Conservation (phyloP, 2,888 invertebrate species). For the Odontothrips loti region DNA sequence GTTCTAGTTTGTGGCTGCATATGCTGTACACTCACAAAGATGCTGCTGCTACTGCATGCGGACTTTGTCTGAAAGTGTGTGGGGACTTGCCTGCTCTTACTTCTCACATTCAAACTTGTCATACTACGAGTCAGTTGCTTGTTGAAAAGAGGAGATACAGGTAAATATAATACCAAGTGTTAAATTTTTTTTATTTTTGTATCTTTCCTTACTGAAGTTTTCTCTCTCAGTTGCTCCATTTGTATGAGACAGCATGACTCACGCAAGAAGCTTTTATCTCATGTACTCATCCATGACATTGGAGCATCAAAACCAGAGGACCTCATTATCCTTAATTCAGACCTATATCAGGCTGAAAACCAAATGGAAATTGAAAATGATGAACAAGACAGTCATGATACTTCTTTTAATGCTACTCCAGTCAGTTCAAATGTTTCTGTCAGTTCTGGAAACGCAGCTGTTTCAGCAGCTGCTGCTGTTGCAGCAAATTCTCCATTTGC, state of each 20-base stretch:
- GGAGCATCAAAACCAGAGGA: constrained; percentile 42
- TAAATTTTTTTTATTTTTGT: background rate
- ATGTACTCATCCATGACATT: constrained; percentile 54
- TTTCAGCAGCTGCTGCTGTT: constrained; percentile 33
- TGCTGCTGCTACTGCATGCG: constrained; percentile 53
- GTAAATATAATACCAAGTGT: constrained; percentile 37
- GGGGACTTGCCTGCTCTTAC: constrained; percentile 50
- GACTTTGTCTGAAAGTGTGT: constrained; percentile 54
- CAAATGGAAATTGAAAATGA: constrained; percentile 31
- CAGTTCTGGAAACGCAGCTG: constrained; percentile 33
- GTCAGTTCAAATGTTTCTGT: background rate
- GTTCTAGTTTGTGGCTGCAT: constrained; percentile 54
- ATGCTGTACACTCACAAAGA: constrained; percentile 53
- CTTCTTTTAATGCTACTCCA: background rate
- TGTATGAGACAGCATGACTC: constrained; percentile 56
- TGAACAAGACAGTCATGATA: constrained; percentile 31
- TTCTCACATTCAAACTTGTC: constrained; percentile 52
- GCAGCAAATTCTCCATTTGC: constrained; percentile 39
- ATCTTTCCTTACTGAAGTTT: background rate
- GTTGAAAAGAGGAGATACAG: constrained; percentile 42
- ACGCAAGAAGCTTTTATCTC: constrained; percentile 51
- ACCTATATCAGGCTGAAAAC: constrained; percentile 38
- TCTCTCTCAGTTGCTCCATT: constrained; percentile 49
- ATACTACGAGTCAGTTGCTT: constrained; percentile 40
- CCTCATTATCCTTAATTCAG: constrained; percentile 41